phyloP scores from a whole-genome alignment of 2,113 vertebrate genomes.

The Regulus satrapa region DNA sequence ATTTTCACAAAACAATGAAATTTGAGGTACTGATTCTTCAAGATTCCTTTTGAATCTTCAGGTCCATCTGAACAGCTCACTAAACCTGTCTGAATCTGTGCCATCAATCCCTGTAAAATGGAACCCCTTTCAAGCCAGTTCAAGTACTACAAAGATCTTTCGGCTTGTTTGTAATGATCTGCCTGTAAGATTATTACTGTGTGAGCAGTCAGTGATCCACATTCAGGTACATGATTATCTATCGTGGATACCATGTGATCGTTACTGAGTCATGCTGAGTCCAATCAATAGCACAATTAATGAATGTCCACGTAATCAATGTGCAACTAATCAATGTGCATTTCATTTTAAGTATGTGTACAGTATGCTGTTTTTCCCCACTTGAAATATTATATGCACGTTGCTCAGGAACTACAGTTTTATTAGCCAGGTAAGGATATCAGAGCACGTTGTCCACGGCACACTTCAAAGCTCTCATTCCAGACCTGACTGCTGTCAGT shows the following conservation, averaged over 20 bases:
- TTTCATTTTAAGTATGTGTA: background rate
- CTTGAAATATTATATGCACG: background rate
- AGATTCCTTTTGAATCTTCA: background rate
- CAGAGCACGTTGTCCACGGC: background rate
- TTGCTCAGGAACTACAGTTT: background rate
- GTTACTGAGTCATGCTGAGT: background rate
- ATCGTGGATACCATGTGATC: accelerated
- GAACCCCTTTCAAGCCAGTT: background rate
- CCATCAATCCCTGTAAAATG: background rate
- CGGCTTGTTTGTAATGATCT: background rate
- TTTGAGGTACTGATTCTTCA: background rate
- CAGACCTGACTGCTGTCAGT: accelerated
- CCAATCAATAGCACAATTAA: background rate
- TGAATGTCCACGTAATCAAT: background rate
- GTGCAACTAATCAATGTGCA: background rate
- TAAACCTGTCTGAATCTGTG: background rate
- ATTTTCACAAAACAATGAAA: background rate
- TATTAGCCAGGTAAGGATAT: background rate
- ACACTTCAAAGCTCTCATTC: background rate
- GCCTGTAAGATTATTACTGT: background rate
- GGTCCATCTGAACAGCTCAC: background rate
- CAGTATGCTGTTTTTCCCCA: background rate
- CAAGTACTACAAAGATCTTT: background rate
- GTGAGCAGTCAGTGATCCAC: background rate
- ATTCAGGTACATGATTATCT: background rate